Evolutionary conservation across 2,888 invertebrate genomes (phyloP), one percentile per base, ranked within the genome.

Genomic region (Mesochorus sp.): DNA sequence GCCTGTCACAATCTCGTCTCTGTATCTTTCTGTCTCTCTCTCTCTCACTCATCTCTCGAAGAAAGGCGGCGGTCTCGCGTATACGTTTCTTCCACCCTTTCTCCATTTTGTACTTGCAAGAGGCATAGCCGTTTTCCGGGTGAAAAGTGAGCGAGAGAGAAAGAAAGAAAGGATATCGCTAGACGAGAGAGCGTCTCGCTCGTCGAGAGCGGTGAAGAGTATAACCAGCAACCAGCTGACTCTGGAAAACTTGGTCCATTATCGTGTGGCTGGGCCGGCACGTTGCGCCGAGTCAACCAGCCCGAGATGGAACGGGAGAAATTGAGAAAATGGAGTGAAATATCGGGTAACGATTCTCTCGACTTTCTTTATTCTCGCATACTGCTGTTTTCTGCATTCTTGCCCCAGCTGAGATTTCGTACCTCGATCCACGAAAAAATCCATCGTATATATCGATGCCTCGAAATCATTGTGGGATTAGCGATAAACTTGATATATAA

Each of bases 231-330:
- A 75, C 70, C 79, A 81, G 78, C 79, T 81, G 81, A 79, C 81
- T 79, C 76, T 62, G 77, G 62, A 75, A 81, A 81, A 81, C 72
- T 81, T 81, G 17, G 76, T 81, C 81, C 81, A 81, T 81, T 81
- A 81, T 80, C 78, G 76, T 75, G 70, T 53, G 70, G 64, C 61
- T 44, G 64, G 21, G 55, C 61, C 70, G 76, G 76, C 76, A 76
- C 76, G 70, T 76, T 76, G 57, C 64, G 62, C 67, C 70, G 64
- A 77, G 77, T 79, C 73, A 78, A 78, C 80, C 70, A 76, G 76
- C 70, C 80, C 73, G 12, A 14, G 26, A 26, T 10, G 44, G 37
- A 31, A 8, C 0, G 42, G 34, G 39, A 34, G 17, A 28, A 24
- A 39, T 62, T 28, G 62, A 68, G 57, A 74, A 73, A 75, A 81